phyloP scores from a whole-genome alignment of 2,888 invertebrate species.

The Heteromyza rotundicornis region DNA sequence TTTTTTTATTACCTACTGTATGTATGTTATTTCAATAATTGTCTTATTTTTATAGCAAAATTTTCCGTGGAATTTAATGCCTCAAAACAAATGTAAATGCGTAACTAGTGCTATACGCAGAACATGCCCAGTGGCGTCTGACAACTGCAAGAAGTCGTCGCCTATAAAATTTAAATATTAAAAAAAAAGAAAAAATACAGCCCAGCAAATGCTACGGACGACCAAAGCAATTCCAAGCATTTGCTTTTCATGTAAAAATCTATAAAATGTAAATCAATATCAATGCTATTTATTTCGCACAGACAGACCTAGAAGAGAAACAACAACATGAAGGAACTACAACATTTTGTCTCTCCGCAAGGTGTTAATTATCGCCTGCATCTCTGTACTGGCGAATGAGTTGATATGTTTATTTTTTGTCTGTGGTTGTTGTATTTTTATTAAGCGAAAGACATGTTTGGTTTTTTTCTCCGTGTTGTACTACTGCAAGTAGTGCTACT shows the following conservation, averaged over 20 bases:
- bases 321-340: constrained; percentile 17
- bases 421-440: no score
- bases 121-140: neutral
- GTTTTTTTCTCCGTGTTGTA: constrained; percentile 4
- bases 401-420: constrained; percentile 12
- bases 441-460: no score
- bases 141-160: neutral
- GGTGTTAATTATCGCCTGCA: constrained; percentile 53
- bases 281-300: neutral
- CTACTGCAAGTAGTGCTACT: constrained; percentile 32
- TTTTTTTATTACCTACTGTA: no score
- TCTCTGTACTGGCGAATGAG: constrained; percentile 23
- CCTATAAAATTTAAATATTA: neutral
- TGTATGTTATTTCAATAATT: no score
- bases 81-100: neutral
- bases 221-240: neutral
- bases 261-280: neutral
- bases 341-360: constrained; percentile 39
- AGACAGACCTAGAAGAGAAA: constrained; percentile 16
- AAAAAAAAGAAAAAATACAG: neutral
- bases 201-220: neutral
- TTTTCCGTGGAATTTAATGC: neutral
- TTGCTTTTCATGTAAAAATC: neutral
- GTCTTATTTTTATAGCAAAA: neutral
- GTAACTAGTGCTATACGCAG: neutral